Evolutionary conservation across 2,888 invertebrate species (phyloP).

Genomic region (Masnerella sp.): DNA sequence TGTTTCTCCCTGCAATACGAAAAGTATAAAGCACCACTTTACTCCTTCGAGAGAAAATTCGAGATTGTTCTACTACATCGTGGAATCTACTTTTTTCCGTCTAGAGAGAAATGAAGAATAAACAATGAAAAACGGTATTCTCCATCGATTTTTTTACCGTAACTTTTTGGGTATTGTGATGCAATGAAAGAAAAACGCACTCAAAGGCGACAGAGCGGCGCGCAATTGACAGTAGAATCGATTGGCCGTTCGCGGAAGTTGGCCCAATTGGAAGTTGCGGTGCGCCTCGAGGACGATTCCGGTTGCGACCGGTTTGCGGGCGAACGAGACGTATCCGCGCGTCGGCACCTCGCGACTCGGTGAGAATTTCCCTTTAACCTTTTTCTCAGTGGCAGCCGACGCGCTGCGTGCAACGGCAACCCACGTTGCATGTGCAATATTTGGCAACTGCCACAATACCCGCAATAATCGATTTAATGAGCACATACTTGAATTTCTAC

Average conservation of each 20-base stretch:
- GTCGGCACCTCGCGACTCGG: conserved; percentile 56
- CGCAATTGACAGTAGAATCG: conserved; percentile 33
- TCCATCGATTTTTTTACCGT: too few species aligned
- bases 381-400: conserved; percentile 63
- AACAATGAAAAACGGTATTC: too few species aligned
- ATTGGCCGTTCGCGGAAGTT: conserved; percentile 42
- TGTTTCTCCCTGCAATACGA: too few species aligned
- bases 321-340: conserved; percentile 35
- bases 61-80: too few species aligned
- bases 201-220: conserved; percentile 49
- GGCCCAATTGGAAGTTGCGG: conserved; percentile 50
- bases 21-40: too few species aligned
- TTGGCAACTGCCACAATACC: too few species aligned
- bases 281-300: conserved; percentile 28
- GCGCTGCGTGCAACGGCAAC: conserved; percentile 45
- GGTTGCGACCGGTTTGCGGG: conserved; percentile 39
- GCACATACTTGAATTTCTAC: too few species aligned
- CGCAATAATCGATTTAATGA: too few species aligned
- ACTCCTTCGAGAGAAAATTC: too few species aligned
- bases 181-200: conserved; percentile 24
- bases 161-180: too few species aligned
- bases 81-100: too few species aligned
- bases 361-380: conserved; percentile 69
- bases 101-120: too few species aligned
- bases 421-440: conserved; percentile 26